Percentiles rank a stretch among this genome's conserved stretches.
Conservation (phyloP, 2,797 vertebrate genomes). For the Sardinella longiceps region DNA sequence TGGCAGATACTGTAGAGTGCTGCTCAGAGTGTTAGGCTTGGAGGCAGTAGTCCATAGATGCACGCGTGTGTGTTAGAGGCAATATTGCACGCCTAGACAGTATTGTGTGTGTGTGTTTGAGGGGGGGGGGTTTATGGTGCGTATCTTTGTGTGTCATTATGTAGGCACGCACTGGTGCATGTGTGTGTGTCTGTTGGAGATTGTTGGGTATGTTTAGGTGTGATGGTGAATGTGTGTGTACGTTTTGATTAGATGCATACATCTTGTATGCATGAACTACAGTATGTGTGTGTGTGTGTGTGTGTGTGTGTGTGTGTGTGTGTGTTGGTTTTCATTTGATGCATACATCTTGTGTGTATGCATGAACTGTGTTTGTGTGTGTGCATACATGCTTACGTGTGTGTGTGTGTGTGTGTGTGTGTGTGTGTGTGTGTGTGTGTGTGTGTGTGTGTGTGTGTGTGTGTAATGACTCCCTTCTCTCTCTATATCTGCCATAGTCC, state of each 20-base stretch:
- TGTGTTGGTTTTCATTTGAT: neutral
- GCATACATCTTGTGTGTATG: neutral
- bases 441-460: neutral
- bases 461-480: neutral
- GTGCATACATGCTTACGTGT: too few relatives aligned
- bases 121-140: neutral
- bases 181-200: constrained; percentile 1
- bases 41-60: neutral
- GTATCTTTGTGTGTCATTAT: neutral
- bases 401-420: neutral
- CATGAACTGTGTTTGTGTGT: neutral
- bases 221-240: neutral
- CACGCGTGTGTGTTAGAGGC: neutral
- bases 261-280: neutral
- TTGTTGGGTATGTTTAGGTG: neutral
- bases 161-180: neutral
- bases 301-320: neutral
- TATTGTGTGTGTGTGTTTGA: neutral
- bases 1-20: neutral
- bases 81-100: neutral
- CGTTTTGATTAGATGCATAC: too few relatives aligned
- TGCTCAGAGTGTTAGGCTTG: neutral
- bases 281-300: neutral
- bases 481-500: constrained; percentile 81
- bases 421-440: neutral